Percentiles rank a stretch among this genome's conserved stretches.
Conservation (phyloP, 2,888 invertebrate genomes). For the Aphrophora alni region DNA sequence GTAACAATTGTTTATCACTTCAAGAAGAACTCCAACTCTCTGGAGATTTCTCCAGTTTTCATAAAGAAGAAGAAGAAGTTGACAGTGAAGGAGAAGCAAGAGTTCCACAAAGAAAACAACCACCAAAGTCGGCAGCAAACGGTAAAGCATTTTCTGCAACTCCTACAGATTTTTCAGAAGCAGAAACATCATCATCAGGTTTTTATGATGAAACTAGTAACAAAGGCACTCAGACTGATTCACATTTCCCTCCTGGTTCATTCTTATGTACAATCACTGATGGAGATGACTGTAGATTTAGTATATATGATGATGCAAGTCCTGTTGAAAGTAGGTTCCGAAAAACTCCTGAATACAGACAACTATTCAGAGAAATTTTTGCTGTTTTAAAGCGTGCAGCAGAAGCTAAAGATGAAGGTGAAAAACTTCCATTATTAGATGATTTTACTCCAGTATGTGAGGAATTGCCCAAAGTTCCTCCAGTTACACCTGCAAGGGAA, state of each 20-base stretch:
- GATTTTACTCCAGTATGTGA: conserved; percentile 57
- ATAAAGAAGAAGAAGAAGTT: conserved; percentile 41
- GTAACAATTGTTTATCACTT: conserved; percentile 57
- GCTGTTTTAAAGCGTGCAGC: conserved; percentile 83
- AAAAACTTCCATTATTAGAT: conserved; percentile 74
- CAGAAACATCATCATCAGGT: conserved; percentile 84
- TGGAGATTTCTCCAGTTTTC: conserved; percentile 72
- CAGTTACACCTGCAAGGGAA: conserved; percentile 68
- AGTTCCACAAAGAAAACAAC: conserved; percentile 67
- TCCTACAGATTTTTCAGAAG: conserved; percentile 83
- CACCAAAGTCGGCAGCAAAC: conserved; percentile 58
- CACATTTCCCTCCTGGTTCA: conserved; percentile 74
- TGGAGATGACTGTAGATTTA: conserved; percentile 84
- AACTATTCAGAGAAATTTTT: conserved; percentile 84
- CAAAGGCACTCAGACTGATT: conserved; percentile 83
- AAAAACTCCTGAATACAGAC: conserved; percentile 81
- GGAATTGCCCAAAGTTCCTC: conserved; percentile 65
- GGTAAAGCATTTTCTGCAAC: conserved; percentile 64
- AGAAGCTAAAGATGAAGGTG: conserved; percentile 81
- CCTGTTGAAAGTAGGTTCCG: conserved; percentile 79
- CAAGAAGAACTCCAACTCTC: conserved; percentile 80
- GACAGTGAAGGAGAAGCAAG: conserved; percentile 43
- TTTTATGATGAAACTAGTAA: conserved; percentile 85
- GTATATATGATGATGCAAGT: conserved; percentile 81
- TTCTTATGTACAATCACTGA: conserved; percentile 85